phyloP scores from a whole-genome alignment of 2,888 invertebrate genomes.

The Capitulum mitella region DNA sequence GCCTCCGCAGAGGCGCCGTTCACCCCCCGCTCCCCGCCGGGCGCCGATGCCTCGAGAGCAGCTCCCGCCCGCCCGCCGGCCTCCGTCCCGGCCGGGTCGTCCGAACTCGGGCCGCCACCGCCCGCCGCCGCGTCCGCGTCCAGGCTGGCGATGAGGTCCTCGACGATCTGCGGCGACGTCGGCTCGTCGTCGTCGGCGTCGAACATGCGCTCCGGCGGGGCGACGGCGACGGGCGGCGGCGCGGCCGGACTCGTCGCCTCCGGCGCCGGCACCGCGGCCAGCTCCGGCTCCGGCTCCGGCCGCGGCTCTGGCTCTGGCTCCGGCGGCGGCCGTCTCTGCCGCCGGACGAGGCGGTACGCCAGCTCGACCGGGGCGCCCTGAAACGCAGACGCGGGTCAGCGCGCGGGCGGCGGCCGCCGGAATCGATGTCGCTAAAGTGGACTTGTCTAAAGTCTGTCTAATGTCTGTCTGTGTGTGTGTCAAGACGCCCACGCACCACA shows the following conservation, averaged over 20 bases:
- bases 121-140: neutral
- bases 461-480: too few relatives aligned
- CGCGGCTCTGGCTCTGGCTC: neutral
- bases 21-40: too few relatives aligned
- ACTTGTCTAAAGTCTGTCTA: too few relatives aligned
- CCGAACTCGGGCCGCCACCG: too few relatives aligned
- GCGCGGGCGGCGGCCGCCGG: too few relatives aligned
- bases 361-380: neutral
- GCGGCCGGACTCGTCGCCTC: neutral
- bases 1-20: too few relatives aligned
- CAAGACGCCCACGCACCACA: too few relatives aligned
- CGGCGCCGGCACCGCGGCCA: neutral
- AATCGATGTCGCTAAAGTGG: too few relatives aligned
- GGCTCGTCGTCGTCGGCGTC: conserved; percentile 6
- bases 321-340: neutral
- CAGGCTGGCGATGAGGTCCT: conserved; percentile 12
- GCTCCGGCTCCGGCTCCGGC: neutral
- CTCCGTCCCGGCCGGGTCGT: too few relatives aligned
- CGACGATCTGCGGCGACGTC: neutral
- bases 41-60: too few relatives aligned
- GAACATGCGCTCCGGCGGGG: neutral
- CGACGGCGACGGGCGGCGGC: neutral
- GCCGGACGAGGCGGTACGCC: neutral
- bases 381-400: too few relatives aligned
- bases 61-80: too few relatives aligned